Percentiles rank a stretch among this genome's conserved stretches.
Evolutionary conservation across 2,113 vertebrate species (phyloP).

Genomic region (Heterotis niloticus): DNA sequence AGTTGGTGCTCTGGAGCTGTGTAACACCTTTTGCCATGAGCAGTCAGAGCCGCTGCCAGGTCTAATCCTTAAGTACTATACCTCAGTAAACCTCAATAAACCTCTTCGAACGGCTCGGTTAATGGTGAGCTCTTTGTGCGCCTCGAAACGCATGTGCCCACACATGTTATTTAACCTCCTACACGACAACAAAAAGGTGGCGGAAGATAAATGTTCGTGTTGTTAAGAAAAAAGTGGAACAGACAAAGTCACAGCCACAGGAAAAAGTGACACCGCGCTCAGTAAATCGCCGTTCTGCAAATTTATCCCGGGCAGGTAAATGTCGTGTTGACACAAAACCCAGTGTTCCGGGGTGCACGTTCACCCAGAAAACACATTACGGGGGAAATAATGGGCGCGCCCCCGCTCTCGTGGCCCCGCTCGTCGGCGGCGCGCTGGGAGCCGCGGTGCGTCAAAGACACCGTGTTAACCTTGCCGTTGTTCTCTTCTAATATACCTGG

Average conservation of each 20-base stretch:
- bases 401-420: background rate
- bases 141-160: background rate
- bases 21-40: background rate
- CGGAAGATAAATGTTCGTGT: background rate
- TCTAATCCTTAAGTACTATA: background rate
- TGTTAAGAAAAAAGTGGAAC: background rate
- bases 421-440: conserved; percentile 20
- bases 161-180: background rate
- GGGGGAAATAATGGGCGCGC: conserved; percentile 25
- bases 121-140: background rate
- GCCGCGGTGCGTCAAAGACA: conserved; percentile 49
- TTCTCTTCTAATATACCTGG: conserved; percentile 48
- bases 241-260: conserved; percentile 18
- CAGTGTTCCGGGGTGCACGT: background rate
- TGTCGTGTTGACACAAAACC: background rate
- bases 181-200: background rate
- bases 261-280: background rate
- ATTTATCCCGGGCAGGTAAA: background rate
- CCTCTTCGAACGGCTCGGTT: background rate
- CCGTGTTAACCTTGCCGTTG: conserved; percentile 57
- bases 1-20: no score
- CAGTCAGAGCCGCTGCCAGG: background rate
- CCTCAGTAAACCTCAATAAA: background rate
- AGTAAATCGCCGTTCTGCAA: background rate
- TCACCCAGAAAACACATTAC: conserved; percentile 35